phyloP scores from a whole-genome alignment of 2,888 invertebrate species.

The Agrotis segetum region DNA sequence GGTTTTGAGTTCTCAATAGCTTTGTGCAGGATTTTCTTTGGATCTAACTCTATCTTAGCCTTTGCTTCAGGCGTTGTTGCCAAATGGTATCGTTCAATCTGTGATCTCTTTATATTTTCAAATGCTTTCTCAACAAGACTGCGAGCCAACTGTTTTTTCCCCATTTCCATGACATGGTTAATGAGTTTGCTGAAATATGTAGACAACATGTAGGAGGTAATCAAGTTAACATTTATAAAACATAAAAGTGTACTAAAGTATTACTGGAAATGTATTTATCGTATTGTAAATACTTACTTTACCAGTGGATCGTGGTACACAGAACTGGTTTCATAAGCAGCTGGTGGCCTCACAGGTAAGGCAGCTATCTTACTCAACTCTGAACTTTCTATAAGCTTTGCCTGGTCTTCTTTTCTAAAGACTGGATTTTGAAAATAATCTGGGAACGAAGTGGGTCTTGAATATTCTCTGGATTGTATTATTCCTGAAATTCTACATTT shows the following conservation, averaged over 20 bases:
- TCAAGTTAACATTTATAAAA: not conserved
- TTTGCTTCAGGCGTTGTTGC: conserved; percentile 92
- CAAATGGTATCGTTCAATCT: conserved; percentile 95
- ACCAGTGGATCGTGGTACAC: conserved; percentile 94
- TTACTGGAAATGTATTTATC: not conserved
- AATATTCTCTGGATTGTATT: conserved; percentile 73
- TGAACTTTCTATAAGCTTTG: conserved; percentile 90
- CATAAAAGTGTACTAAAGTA: not conserved
- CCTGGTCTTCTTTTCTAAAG: conserved; percentile 92
- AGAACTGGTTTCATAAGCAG: conserved; percentile 93
- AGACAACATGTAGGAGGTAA: conserved; percentile 3
- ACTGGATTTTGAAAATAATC: conserved; percentile 91
- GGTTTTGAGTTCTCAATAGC: conserved; percentile 97
- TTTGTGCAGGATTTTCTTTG: conserved; percentile 93
- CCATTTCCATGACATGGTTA: conserved; percentile 95
- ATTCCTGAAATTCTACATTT: conserved; percentile 68
- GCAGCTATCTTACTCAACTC: conserved; percentile 91
- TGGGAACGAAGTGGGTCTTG: conserved; percentile 81
- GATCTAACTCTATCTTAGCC: conserved; percentile 93
- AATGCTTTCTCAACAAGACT: conserved; percentile 94
- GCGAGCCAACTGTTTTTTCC: conserved; percentile 94
- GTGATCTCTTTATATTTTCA: conserved; percentile 95
- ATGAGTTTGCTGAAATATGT: conserved; percentile 93
- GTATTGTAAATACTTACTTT: conserved; percentile 85
- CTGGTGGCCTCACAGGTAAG: conserved; percentile 94